A percentile compares a stretch with the other conserved stretches of the same genome.
These are phyloP conservation scores for Pelagia noctiluca DNA, from an alignment of 30 jellyfish, hydroid and myxozoan genomes.

Conservation along the genomic window DNA sequence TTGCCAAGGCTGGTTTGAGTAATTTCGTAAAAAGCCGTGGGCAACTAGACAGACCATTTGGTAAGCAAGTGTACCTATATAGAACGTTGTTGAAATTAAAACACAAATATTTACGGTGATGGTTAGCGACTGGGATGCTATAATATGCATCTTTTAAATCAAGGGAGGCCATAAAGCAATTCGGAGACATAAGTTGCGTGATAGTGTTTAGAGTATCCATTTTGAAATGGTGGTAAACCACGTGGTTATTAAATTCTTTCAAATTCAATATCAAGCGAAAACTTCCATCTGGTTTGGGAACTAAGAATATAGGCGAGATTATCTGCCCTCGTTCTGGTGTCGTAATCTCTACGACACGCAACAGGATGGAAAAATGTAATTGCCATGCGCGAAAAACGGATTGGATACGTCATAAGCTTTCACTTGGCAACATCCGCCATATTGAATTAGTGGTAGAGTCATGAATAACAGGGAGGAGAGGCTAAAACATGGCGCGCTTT, in stretches of 20 bases:
- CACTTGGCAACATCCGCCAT: too few relatives aligned
- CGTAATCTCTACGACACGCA: background rate
- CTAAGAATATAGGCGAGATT: background rate
- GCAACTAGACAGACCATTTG: conserved; percentile 10
- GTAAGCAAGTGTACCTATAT: background rate
- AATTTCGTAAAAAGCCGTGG: conserved; percentile 17
- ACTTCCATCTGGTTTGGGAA: background rate
- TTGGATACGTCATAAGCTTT: too few relatives aligned
- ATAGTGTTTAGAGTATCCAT: background rate
- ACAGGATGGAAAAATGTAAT: too few relatives aligned
- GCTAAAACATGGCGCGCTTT: too few relatives aligned
- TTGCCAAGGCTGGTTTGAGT: conserved; percentile 1
- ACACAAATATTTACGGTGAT: background rate
- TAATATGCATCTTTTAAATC: too few relatives aligned
- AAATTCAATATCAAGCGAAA: conserved; percentile 11
- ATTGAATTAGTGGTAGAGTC: too few relatives aligned
- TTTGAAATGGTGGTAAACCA: conserved; percentile 16
- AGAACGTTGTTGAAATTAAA: background rate
- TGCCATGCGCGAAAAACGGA: too few relatives aligned
- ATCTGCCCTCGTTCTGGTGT: background rate
- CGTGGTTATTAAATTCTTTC: background rate
- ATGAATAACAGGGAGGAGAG: too few relatives aligned
- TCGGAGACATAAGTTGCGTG: background rate
- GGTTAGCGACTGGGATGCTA: background rate
- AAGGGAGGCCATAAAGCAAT: conserved; percentile 21